A percentile compares a stretch with the other conserved stretches of the same genome.
Conservation (phyloP, 64 coral and sea anemone species). For the Porites australiensis region DNA sequence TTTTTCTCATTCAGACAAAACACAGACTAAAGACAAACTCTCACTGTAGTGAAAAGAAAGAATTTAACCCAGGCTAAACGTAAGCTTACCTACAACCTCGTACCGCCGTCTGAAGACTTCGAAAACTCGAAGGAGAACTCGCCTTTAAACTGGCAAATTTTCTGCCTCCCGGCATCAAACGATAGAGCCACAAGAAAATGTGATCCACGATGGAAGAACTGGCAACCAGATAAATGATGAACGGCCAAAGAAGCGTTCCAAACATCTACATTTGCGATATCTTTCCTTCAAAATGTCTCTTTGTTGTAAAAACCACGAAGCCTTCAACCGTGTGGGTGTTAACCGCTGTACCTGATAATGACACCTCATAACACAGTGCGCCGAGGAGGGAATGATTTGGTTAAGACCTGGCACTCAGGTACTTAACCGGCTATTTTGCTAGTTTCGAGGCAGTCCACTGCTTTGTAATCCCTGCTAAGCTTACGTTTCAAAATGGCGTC, state of each 20-base stretch:
- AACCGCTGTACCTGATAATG: background rate
- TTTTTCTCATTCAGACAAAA: background rate
- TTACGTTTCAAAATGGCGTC: too few species aligned
- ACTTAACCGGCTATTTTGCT: too few species aligned
- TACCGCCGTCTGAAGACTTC: conserved; percentile 61
- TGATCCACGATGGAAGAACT: conserved; percentile 82
- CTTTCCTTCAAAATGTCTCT: conserved; percentile 45
- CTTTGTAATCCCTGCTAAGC: too few species aligned
- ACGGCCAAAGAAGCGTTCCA: conserved; percentile 77
- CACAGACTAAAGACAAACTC: background rate
- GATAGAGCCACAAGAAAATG: conserved; percentile 79
- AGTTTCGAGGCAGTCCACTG: too few species aligned
- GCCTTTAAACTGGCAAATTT: conserved; percentile 90
- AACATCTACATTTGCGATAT: conserved; percentile 80
- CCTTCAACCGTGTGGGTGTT: background rate
- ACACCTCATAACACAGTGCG: background rate
- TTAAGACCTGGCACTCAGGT: too few species aligned
- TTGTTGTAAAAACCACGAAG: conserved; percentile 16
- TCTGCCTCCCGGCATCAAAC: conserved; percentile 97
- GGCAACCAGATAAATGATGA: conserved; percentile 70
- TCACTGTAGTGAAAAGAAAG: background rate
- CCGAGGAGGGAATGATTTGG: too few species aligned
- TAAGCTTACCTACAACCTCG: conserved; percentile 65
- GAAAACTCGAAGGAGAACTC: conserved; percentile 63
- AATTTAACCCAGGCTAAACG: background rate